A percentile compares a stretch with the other conserved stretches of the same genome.
Conservation (phyloP, 2,888 invertebrate species). For the Congeria kusceri region DNA sequence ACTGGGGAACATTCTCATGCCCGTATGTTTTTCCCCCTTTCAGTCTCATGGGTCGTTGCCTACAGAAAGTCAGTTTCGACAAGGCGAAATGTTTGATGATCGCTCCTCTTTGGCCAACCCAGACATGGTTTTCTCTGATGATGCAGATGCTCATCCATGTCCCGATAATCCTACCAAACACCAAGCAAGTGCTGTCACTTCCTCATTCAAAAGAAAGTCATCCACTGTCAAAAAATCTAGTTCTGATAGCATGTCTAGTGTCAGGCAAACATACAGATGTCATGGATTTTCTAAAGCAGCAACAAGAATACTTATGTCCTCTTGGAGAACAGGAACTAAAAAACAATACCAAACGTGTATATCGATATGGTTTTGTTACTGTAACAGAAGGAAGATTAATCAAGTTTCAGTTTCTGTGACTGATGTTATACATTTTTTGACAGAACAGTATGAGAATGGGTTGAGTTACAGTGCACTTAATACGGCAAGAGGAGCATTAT, state of each 20-base stretch:
- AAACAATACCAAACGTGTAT: conserved; percentile 36
- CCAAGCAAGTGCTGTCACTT: conserved; percentile 8
- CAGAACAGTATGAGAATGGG: conserved; percentile 32
- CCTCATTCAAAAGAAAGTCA: not conserved
- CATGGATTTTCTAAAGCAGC: conserved; percentile 25
- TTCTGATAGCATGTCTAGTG: conserved; percentile 7
- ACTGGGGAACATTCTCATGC: conserved; percentile 7
- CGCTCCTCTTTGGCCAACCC: conserved; percentile 40
- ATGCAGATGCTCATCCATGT: no score
- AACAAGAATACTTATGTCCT: conserved; percentile 9
- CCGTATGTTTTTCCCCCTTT: conserved; percentile 42
- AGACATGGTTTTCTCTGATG: no score
- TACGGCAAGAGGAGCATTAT: conserved; percentile 37
- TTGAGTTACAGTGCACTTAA: conserved; percentile 42
- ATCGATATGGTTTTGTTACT: conserved; percentile 35
- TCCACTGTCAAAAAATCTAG: not conserved
- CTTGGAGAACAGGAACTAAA: conserved; percentile 33
- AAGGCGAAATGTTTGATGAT: conserved; percentile 34
- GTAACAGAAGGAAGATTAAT: conserved; percentile 26
- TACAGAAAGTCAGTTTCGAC: conserved; percentile 37
- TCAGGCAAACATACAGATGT: conserved; percentile 13
- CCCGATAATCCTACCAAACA: no score
- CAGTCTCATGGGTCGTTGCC: conserved; percentile 20
- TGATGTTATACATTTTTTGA: conserved; percentile 36
- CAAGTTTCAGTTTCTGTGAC: conserved; percentile 28